phyloP scores from a whole-genome alignment of 2,113 vertebrate species.

The Myotis lucifugus region DNA sequence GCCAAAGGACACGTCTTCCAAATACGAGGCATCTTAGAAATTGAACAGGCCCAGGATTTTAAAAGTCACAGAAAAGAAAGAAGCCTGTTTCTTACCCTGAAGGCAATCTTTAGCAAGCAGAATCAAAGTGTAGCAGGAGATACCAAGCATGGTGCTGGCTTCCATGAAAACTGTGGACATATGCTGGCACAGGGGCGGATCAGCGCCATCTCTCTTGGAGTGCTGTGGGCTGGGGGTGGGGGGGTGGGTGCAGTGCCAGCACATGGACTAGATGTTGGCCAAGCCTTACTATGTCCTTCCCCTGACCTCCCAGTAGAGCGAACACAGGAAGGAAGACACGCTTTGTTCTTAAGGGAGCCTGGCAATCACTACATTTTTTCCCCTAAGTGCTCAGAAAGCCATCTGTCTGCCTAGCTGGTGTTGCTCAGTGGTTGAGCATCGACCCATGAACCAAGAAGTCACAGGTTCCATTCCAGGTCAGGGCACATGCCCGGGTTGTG shows the following conservation, averaged over 20 bases:
- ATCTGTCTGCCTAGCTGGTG: too few relatives aligned
- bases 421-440: too few relatives aligned
- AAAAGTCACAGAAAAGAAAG: conserved; percentile 48
- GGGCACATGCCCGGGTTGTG: too few relatives aligned
- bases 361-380: not conserved
- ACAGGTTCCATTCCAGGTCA: too few relatives aligned
- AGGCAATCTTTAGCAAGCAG: not conserved
- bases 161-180: not conserved
- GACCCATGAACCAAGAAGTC: too few relatives aligned
- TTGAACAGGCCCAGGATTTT: not conserved
- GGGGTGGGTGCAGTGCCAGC: too few relatives aligned
- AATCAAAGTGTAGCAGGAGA: not conserved
- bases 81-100: not conserved
- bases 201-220: not conserved
- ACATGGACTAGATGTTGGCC: rapidly evolving
- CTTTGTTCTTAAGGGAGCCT: not conserved
- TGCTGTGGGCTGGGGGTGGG: too few relatives aligned
- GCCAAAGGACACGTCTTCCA: not conserved
- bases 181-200: not conserved
- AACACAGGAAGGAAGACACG: not conserved
- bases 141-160: not conserved
- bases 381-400: conserved; percentile 38
- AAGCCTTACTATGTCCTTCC: not conserved
- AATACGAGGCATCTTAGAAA: not conserved
- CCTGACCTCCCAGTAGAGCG: not conserved